A percentile compares a stretch with the other conserved stretches of the same genome.
Conservation (phyloP, 2,113 vertebrate species). For the Cairina moschata region DNA sequence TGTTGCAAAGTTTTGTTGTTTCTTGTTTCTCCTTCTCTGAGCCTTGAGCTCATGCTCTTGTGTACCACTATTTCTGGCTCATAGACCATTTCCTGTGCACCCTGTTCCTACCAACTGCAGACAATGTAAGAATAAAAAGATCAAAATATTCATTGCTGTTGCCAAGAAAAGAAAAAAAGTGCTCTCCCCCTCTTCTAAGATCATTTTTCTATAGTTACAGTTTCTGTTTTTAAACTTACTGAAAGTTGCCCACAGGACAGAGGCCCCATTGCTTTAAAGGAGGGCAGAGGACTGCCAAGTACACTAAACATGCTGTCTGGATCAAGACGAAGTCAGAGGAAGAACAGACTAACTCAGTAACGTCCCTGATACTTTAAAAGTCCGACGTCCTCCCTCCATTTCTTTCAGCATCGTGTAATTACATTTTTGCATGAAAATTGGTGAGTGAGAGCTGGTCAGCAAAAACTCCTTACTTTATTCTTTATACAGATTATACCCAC, state of each 20-base stretch:
- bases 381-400: neutral
- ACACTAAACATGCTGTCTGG: neutral
- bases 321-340: neutral
- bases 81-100: slow-evolving; percentile 32
- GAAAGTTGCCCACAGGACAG: neutral
- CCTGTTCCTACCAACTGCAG: neutral
- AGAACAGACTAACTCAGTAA: neutral
- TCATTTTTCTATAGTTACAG: slow-evolving; percentile 1
- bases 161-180: neutral
- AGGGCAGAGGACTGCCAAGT: neutral
- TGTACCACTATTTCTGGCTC: slow-evolving; percentile 45
- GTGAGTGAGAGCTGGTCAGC: neutral
- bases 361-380: neutral
- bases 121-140: slow-evolving; percentile 20
- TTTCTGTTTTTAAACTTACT: slow-evolving; percentile 22
- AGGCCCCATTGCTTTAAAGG: neutral
- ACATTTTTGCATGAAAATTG: neutral
- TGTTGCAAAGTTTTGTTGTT: neutral
- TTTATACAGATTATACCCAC: neutral
- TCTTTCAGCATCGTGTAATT: neutral
- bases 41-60: slow-evolving; percentile 17
- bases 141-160: slow-evolving; percentile 14
- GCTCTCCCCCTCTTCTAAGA: neutral
- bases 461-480: neutral
- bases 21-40: slow-evolving; percentile 11